Base-by-base conservation (phyloP, 1,140 invertebrate genomes). In the Melitaea cinxia region DNA sequence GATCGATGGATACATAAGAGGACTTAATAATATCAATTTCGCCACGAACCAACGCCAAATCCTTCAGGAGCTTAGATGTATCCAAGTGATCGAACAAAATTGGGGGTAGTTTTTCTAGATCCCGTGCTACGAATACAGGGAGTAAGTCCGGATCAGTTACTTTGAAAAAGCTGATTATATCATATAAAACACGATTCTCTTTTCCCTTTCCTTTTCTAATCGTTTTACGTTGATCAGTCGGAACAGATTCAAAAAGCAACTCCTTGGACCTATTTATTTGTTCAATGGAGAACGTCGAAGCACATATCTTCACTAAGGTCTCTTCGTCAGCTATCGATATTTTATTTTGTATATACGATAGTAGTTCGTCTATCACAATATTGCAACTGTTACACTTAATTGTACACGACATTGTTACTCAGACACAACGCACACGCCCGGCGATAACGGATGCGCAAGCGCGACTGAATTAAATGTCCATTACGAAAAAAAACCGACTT, bases 21-120 rank as follows among this genome's bases (percentile, higher is more conserved):
- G 49, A 15, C 26, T 72, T 72, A 17, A 72, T 65, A 26, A 37
- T 15, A 26, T 66, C 53, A n/a, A 72, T 65, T 30, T 72, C 65
- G 15, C 10, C 35, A 19, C 67, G 49, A 24, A 71, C 2, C n/a
- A 57, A 4, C 0, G 45, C 17, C 12, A 65, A 10, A 35, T 60
- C 53, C 19, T 65, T 70, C 15, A 66, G 30, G 3, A 66, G 23
- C 12, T 61, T 30, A 1, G 68, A 33, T 12, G 42, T 26, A 53
- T 70, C 68, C 15, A 70, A n/a, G 39, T 69, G 67, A 23, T 69
- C 55, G 23, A 69, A 69, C 3, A 60, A 64, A 4, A 60, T 45
- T 10, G 68, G 62, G 21, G 68, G 62, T n/a, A 70, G 15, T 30
- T 59, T 69, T 12, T 69, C 50, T 6, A 69, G 17, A 3, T 64